Percentiles rank a stretch among this genome's conserved stretches.
Evolutionary conservation across 2,888 invertebrate species (phyloP).

Genomic region (Agapostemon virescens): DNA sequence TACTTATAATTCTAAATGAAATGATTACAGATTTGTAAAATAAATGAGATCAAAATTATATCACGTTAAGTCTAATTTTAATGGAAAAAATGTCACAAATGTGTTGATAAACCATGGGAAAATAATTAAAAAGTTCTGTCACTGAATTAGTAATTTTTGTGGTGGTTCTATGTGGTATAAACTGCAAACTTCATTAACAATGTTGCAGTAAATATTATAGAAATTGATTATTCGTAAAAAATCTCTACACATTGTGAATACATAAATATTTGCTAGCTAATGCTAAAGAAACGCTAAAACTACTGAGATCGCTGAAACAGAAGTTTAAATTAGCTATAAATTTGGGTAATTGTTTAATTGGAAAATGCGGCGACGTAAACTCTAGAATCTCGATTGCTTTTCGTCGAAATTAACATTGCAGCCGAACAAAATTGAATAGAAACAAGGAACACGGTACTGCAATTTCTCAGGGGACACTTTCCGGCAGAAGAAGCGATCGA

Average conservation of each 20-base stretch:
- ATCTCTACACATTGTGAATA: too few species aligned
- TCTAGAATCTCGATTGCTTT: not conserved
- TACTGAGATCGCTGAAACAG: constrained; percentile 1
- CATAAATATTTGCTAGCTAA: not conserved
- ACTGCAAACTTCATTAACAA: too few species aligned
- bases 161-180: too few species aligned
- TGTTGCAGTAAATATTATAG: not conserved
- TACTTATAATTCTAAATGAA: too few species aligned
- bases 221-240: not conserved
- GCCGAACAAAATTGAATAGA: not conserved
- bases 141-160: not conserved
- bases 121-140: not conserved
- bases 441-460: not conserved
- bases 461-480: not conserved
- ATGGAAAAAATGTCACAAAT: too few species aligned
- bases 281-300: not conserved
- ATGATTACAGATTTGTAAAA: too few species aligned
- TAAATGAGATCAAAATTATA: too few species aligned
- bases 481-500: not conserved
- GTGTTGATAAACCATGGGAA: too few species aligned
- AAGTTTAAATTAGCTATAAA: not conserved
- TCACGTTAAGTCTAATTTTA: too few species aligned
- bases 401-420: not conserved
- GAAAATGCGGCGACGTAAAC: not conserved
- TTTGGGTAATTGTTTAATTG: not conserved